Base-by-base conservation (phyloP, 2,888 invertebrate genomes). In the Tenthredo scrophulariae region DNA sequence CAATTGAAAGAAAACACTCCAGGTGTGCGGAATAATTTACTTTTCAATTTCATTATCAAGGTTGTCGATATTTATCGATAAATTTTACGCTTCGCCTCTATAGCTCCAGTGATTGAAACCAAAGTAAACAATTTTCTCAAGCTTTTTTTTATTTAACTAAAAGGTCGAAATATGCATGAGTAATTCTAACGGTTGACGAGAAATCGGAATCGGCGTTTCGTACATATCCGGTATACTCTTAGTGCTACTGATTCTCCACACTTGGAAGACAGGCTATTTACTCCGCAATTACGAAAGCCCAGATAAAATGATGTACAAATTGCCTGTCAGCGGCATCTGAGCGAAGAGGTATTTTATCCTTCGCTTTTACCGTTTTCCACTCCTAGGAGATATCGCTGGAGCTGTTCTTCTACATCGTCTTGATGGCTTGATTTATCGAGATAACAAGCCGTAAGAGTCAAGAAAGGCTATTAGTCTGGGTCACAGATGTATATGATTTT, bases 261-360 rank as follows among this genome's bases (percentile, higher is more conserved):
- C 77, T 54, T 37, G 54, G 72, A 43, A 22, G 18, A 29, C n/a
- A 54, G 77, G 46, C 77, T 77, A n/a, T 77, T 33, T 54, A 29
- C 77, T 77, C 33, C 10, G 54, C 15, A 50, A 77, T 77, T 54
- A 77, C 18, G 6, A n/a, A 26, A 77, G 77, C 15, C 18, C 50
- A 9, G 54, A n/a, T 46, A 7, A 54, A 77, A 54, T 54, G 50
- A 77, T 54, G n/a, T 54, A 50, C 54, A 77, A 77, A 77, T 77
- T 77, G 54, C 77, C 77, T 77, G 77, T 77, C 77, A 77, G 18
- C 77, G 50, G 18, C 77, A 77, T 54, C 26, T 77, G 54, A 54
- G 10, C 50, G 50, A 26, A 15, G 46, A 18, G 29, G n/a, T 33
- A n/a, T 46, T 77, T 77, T 77, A 50, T 77, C 50, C 50, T 54